Evolutionary conservation across 2,113 vertebrate species (phyloP).

Genomic region (Phrynocephalus versicolor): DNA sequence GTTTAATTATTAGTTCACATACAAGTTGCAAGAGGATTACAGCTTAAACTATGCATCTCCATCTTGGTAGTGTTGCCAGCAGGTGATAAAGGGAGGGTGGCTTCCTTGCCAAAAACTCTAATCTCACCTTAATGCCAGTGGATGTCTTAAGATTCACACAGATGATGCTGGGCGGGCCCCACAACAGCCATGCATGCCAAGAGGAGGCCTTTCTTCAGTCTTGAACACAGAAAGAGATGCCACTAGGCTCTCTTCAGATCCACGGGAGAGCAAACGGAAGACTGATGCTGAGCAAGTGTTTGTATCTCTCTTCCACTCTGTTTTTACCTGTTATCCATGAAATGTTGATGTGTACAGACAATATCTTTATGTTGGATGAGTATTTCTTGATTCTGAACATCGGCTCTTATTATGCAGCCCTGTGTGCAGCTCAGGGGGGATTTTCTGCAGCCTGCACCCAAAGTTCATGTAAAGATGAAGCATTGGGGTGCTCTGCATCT

Average conservation of each 20-base stretch:
- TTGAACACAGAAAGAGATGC: neutral
- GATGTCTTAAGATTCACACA: neutral
- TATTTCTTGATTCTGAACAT: neutral
- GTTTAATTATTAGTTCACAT: neutral
- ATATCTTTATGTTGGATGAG: neutral
- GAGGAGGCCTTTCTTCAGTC: neutral
- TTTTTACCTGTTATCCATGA: neutral
- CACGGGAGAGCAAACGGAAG: neutral
- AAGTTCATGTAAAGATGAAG: neutral
- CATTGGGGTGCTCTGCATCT: neutral
- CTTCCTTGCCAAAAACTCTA: neutral
- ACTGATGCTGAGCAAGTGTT: neutral
- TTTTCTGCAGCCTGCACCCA: neutral
- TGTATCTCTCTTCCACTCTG: neutral
- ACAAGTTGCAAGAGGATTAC: neutral
- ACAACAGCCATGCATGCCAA: neutral
- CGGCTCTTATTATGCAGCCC: neutral
- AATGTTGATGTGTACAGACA: neutral
- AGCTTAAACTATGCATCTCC: neutral
- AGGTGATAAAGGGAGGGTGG: neutral
- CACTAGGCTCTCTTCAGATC: neutral
- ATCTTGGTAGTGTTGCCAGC: neutral
- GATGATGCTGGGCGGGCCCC: neutral
- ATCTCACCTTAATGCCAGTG: neutral
- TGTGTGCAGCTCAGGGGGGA: neutral